phyloP scores from a whole-genome alignment of 2,888 invertebrate genomes.

The Mimumesa dahlbomi region DNA sequence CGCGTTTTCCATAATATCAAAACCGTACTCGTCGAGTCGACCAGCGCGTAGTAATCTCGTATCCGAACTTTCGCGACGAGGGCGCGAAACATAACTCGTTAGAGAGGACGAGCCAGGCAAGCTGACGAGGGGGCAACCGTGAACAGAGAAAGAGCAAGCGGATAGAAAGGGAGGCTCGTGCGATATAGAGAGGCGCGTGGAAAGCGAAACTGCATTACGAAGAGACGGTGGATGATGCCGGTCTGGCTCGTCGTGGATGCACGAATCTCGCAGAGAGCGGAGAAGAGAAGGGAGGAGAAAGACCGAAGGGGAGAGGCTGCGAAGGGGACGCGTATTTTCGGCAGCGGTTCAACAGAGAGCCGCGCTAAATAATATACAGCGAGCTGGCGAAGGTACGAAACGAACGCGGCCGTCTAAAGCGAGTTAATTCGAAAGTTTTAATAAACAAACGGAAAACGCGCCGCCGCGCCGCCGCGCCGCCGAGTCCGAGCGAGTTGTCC shows the following conservation, averaged over 20 bases:
- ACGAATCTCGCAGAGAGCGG: slow-evolving; percentile 18
- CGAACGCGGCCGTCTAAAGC: slow-evolving; percentile 49
- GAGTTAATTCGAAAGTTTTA: slow-evolving; percentile 73
- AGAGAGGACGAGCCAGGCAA: slow-evolving; percentile 34
- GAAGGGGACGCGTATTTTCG: slow-evolving; percentile 23
- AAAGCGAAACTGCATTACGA: slow-evolving; percentile 51
- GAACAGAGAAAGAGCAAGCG: slow-evolving; percentile 12
- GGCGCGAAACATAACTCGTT: slow-evolving; percentile 65
- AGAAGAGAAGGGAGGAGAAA: slow-evolving; percentile 13
- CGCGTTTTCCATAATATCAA: slow-evolving; percentile 56
- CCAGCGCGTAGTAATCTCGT: slow-evolving; percentile 63
- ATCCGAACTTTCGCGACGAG: slow-evolving; percentile 62
- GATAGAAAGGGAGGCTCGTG: background rate
- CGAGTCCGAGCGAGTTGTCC: slow-evolving; percentile 2
- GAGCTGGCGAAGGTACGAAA: slow-evolving; percentile 48
- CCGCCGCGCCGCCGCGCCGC: too few species aligned
- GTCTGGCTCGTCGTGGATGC: slow-evolving; percentile 20
- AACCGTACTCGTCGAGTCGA: slow-evolving; percentile 40
- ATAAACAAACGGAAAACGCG: slow-evolving; percentile 71
- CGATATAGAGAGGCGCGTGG: slow-evolving; percentile 20
- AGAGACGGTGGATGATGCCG: slow-evolving; percentile 40
- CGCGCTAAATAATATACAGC: slow-evolving; percentile 44
- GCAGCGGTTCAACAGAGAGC: slow-evolving; percentile 6
- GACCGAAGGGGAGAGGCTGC: background rate
- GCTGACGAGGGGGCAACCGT: slow-evolving; percentile 13